These are phyloP conservation scores for Paramormyrops kingsleyae DNA, from an alignment of 2,113 vertebrate genomes.

Conservation along the genomic window DNA sequence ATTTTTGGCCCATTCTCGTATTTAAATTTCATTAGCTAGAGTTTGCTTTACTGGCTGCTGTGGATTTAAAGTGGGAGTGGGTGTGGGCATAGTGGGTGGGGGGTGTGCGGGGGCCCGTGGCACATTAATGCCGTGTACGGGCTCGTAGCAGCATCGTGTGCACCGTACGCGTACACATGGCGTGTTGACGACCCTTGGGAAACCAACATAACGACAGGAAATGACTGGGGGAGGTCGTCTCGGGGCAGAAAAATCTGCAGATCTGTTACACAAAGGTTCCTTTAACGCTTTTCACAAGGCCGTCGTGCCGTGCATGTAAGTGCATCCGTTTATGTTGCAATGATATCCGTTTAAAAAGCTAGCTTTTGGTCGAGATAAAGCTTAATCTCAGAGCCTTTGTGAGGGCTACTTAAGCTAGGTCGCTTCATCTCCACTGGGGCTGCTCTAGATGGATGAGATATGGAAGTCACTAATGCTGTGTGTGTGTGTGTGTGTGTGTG, in stretches of 20 bases:
- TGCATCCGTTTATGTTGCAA: neutral
- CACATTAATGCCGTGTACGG: neutral
- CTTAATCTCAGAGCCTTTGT: neutral
- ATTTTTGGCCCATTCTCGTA: neutral
- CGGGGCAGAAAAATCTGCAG: neutral
- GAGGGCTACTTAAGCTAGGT: neutral
- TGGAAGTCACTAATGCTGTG: neutral
- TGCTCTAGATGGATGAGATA: neutral
- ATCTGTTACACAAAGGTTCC: neutral
- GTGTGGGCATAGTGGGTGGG: neutral
- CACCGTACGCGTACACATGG: neutral
- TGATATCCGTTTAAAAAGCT: neutral
- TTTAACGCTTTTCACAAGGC: neutral
- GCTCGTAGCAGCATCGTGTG: neutral
- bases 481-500: neutral
- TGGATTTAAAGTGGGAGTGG: neutral
- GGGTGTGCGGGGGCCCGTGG: neutral
- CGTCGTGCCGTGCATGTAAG: neutral
- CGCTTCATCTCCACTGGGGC: neutral
- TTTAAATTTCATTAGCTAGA: neutral
- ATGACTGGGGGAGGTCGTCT: neutral
- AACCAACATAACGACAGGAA: neutral
- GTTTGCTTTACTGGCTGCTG: neutral
- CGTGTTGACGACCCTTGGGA: neutral
- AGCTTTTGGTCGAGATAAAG: neutral